Base-by-base conservation (phyloP, 2,888 invertebrate species). In the Stenotaenia linearis region DNA sequence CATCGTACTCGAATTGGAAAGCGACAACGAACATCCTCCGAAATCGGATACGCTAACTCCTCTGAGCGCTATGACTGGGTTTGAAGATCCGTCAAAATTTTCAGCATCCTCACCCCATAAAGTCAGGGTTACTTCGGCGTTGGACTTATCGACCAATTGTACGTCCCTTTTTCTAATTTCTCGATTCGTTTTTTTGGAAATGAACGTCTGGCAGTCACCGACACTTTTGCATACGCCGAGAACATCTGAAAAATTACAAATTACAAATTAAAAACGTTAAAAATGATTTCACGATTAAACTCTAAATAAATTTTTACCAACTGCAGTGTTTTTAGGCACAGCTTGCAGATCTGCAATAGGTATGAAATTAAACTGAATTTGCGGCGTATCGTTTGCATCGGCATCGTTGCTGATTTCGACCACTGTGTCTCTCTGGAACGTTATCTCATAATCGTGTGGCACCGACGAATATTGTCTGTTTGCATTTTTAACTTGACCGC, bases 401-500 rank as follows among this genome's bases (percentile, higher is more conserved):
- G 90, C 91, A 7, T 32, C 32, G 50, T 83, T 69, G 80, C 89
- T 89, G 0, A 86, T 87, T 12, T 86, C 84, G 0, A 90, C 84
- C 83, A 87, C 89, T 0, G 95, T 92, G 74, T 97, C 96, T 7
- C 88, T 86, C 12, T 89, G 91, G 84, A 98, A 91, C 0, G 95
- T 92, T 92, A 99, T 93, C 86, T 99, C 99, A 84, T 98, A 99
- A 85, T 98, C 98, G 85, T 98, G 96, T 82, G 94, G 93, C 6
- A 97, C 86, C 45, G 88, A 90, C 37, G 90, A 90, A 86, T 90
- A 99, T 84, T 94, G 92, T 85, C 96, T 97, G 86, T 99, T 98
- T 0, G 98, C 98, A 0, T 94, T 90, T 86, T 98, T 98, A n/a
- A 98, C 86, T 75, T 89, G 88, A 82, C 93, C 94, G 81, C 92